Evolutionary conservation across 1,140 invertebrate genomes (phyloP).

Genomic region (Trichonephila clavata): DNA sequence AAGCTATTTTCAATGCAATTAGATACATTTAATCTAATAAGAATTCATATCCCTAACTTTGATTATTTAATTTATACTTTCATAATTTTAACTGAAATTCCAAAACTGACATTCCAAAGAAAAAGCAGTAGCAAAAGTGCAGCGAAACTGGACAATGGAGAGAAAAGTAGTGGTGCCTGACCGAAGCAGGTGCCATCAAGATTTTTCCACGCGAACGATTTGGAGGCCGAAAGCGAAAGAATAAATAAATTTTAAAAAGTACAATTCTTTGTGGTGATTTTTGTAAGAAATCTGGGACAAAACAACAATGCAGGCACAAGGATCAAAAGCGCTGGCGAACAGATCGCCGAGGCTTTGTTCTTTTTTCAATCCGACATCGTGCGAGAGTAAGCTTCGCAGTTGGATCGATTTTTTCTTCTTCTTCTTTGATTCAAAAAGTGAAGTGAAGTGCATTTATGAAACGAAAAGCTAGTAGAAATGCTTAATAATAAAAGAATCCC

Average conservation of each 20-base stretch:
- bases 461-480: background rate
- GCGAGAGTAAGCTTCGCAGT: slow-evolving; percentile 5
- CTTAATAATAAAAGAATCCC: background rate
- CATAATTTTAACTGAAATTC: no score
- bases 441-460: background rate
- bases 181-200: slow-evolving; percentile 14
- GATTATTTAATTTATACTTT: no score
- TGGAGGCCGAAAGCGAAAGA: slow-evolving; percentile 53
- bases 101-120: no score
- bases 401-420: slow-evolving; percentile 8
- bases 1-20: no score
- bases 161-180: background rate
- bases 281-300: slow-evolving; percentile 57
- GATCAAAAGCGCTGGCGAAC: background rate
- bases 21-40: no score
- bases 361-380: slow-evolving; percentile 21
- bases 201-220: slow-evolving; percentile 32
- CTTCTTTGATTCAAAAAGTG: background rate
- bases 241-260: background rate
- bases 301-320: slow-evolving; percentile 29
- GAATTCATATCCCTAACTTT: no score
- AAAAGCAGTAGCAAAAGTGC: no score
- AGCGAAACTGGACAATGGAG: no score
- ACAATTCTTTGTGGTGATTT: slow-evolving; percentile 8
- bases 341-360: background rate